A percentile compares a stretch with the other conserved stretches of the same genome.
Evolutionary conservation across 2,888 invertebrate genomes (phyloP).

Genomic region (Synergus itoensis): DNA sequence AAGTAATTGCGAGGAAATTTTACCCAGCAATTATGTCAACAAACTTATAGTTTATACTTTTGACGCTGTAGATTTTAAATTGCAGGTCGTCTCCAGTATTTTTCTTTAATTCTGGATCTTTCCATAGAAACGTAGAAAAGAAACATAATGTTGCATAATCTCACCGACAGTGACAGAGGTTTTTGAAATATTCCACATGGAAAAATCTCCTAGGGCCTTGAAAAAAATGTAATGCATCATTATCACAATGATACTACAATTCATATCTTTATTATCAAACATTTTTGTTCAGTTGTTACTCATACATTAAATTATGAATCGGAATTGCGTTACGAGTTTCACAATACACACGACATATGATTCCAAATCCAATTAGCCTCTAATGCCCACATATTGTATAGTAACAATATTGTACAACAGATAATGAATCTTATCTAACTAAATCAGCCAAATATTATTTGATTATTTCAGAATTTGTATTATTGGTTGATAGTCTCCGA

Average conservation of each 20-base stretch:
- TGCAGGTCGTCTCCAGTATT: constrained; percentile 4
- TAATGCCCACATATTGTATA: too few relatives aligned
- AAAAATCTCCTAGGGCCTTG: not conserved
- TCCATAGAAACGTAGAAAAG: constrained; percentile 3
- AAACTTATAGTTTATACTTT: not conserved
- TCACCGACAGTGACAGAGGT: constrained; percentile 5
- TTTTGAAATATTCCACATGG: not conserved
- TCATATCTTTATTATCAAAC: too few relatives aligned
- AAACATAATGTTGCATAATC: constrained; percentile 29
- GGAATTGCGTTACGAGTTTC: too few relatives aligned
- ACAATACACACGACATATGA: too few relatives aligned
- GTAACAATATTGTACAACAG: not conserved
- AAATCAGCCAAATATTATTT: not conserved
- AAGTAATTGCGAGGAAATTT: too few relatives aligned
- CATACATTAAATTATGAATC: too few relatives aligned
- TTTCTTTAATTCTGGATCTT: not conserved
- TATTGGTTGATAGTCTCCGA: not conserved
- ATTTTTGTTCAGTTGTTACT: too few relatives aligned
- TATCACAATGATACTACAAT: not conserved
- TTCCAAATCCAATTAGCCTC: too few relatives aligned
- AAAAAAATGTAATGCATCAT: not conserved
- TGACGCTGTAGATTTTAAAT: constrained; percentile 3
- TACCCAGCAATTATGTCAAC: too few relatives aligned
- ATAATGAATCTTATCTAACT: not conserved
- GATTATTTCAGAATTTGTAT: not conserved